Evolutionary conservation across 64 coral and sea anemone genomes (phyloP).

Genomic region (Stylophora pistillata): DNA sequence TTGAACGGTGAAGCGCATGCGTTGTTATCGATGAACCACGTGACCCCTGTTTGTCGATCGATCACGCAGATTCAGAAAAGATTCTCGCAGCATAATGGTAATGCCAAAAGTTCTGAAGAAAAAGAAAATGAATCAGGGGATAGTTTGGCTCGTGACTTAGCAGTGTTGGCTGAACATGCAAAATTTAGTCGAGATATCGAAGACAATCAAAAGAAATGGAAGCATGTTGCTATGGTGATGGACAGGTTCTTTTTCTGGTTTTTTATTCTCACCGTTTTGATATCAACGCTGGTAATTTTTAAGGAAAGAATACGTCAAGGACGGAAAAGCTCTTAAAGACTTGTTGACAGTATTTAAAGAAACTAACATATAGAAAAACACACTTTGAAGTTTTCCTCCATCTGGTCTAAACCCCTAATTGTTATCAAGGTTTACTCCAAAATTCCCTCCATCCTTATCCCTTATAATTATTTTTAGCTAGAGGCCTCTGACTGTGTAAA

Average conservation of each 20-base stretch:
- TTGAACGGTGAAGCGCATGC: conserved; percentile 5
- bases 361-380: no score
- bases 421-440: no score
- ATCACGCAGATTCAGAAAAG: conserved; percentile 32
- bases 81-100: conserved; percentile 20
- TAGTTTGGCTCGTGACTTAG: not conserved
- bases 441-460: no score
- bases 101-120: not conserved
- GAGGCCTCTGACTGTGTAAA: no score
- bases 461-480: no score
- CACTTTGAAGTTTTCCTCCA: no score
- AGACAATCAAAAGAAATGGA: conserved; percentile 71
- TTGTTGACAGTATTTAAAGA: not conserved
- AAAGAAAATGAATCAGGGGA: not conserved
- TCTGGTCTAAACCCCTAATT: no score
- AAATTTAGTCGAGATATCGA: conserved; percentile 50
- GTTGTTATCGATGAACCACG: not conserved
- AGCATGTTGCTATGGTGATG: conserved; percentile 84
- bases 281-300: conserved; percentile 59
- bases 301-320: conserved; percentile 66
- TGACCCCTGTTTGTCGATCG: conserved; percentile 14
- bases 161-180: conserved; percentile 39
- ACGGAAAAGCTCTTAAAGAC: not conserved
- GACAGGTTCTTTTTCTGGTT: conserved; percentile 82
- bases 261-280: conserved; percentile 64